These are phyloP conservation scores for Physocephala rufipes DNA, from an alignment of 2,888 invertebrate genomes.

Conservation along the genomic window DNA sequence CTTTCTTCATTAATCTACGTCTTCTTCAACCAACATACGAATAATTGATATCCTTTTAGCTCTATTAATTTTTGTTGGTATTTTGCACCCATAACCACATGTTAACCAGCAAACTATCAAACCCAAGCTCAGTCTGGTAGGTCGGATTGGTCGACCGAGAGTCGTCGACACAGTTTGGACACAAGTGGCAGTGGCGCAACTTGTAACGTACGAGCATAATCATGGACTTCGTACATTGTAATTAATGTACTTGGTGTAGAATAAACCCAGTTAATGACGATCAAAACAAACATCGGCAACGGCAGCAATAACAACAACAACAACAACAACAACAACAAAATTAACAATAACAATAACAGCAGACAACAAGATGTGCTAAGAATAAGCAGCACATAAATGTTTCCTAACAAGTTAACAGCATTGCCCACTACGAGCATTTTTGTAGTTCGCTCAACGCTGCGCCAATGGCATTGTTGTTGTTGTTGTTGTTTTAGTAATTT, in stretches of 20 bases:
- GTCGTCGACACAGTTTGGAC: neutral
- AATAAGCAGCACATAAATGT: neutral
- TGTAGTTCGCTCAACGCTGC: neutral
- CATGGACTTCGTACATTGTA: slow-evolving; percentile 11
- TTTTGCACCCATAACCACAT: slow-evolving; percentile 24
- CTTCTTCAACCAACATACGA: too few species aligned
- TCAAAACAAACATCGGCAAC: neutral
- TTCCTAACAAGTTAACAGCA: neutral
- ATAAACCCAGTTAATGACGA: slow-evolving; percentile 23
- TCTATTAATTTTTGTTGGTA: slow-evolving; percentile 17
- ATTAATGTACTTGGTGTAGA: slow-evolving; percentile 26
- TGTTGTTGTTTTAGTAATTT: slow-evolving; percentile 13
- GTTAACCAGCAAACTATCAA: slow-evolving; percentile 29
- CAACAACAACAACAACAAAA: slow-evolving; percentile 14
- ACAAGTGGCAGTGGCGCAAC: neutral
- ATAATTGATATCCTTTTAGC: too few species aligned
- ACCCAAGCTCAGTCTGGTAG: neutral
- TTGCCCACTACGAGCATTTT: neutral
- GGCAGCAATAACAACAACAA: slow-evolving; percentile 19
- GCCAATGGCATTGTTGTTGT: slow-evolving; percentile 12
- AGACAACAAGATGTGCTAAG: neutral
- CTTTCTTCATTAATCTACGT: neutral
- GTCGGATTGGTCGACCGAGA: neutral
- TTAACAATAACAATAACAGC: slow-evolving; percentile 17
- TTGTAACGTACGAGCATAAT: neutral